Percentiles rank a stretch among this genome's conserved stretches.
These are phyloP conservation scores for Diglossa cyanea DNA, from an alignment of 2,797 vertebrate species.

Conservation along the genomic window DNA sequence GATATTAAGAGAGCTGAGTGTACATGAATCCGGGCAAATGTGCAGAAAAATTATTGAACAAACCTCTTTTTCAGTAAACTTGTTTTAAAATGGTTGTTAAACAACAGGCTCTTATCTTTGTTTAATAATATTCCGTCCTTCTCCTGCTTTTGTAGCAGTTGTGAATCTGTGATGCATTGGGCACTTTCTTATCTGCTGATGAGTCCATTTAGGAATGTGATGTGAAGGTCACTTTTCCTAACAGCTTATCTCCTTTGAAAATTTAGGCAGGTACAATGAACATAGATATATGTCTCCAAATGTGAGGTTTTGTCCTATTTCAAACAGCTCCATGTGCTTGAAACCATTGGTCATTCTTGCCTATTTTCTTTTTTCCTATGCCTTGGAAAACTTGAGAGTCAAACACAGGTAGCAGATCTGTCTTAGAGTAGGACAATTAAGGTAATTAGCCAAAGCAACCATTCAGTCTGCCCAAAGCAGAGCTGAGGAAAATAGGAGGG, in stretches of 20 bases:
- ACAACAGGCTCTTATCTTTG: not conserved
- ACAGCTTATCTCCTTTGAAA: not conserved
- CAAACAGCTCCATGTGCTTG: not conserved
- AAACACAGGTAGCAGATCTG: not conserved
- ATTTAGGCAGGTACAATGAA: not conserved
- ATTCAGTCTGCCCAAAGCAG: not conserved
- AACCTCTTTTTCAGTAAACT: not conserved
- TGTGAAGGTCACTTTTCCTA: not conserved
- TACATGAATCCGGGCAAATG: rapidly evolving
- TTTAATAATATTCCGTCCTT: not conserved
- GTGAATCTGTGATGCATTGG: not conserved
- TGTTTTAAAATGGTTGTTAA: not conserved
- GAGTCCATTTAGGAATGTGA: not conserved
- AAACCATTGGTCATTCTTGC: not conserved
- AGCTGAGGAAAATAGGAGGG: not conserved
- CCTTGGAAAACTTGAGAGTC: not conserved
- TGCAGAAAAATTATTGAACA: not conserved
- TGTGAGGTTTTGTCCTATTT: not conserved
- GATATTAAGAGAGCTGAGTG: not conserved
- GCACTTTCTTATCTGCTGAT: not conserved
- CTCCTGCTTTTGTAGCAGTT: not conserved
- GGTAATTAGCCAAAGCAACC: not conserved
- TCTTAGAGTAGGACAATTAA: not conserved
- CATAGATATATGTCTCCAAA: not conserved
- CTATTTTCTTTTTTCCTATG: not conserved